Percentiles rank a stretch among this genome's conserved stretches.
These are phyloP conservation scores for Axea sp. DNA, from an alignment of 2,888 invertebrate genomes.

Conservation along the genomic window DNA sequence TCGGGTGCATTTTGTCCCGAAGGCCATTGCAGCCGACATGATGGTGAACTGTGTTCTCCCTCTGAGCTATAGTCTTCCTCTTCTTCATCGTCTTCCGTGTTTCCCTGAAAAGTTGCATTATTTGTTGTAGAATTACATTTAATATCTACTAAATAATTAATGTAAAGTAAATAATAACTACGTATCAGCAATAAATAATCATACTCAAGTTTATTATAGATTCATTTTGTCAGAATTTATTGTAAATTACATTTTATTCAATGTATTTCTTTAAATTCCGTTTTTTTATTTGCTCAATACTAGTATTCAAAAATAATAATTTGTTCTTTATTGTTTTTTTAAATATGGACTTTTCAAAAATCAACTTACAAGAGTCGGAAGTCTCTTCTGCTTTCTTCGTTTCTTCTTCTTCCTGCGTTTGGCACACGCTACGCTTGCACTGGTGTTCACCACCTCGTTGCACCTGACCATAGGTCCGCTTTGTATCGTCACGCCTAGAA, in stretches of 20 bases:
- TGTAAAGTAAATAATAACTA: no score
- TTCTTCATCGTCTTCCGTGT: conserved; percentile 69
- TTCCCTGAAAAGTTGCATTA: conserved; percentile 61
- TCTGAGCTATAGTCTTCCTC: conserved; percentile 76
- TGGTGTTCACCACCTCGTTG: conserved; percentile 65
- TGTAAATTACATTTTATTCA: no score
- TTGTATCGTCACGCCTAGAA: conserved; percentile 77
- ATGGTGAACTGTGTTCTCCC: conserved; percentile 68
- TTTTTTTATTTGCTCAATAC: no score
- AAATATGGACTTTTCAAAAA: no score
- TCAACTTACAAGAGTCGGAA: conserved; percentile 71
- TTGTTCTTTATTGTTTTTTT: no score
- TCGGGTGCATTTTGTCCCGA: conserved; percentile 29
- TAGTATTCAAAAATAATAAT: no score
- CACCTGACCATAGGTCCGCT: conserved; percentile 75
- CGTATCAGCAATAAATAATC: no score
- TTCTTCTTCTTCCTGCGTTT: conserved; percentile 77
- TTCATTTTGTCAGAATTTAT: no score
- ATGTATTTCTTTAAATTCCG: no score
- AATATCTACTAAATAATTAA: no score
- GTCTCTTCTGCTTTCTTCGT: conserved; percentile 75
- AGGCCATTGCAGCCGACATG: conserved; percentile 69
- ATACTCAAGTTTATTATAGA: no score
- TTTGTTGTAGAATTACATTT: no score
- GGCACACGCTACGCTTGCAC: conserved; percentile 67